A percentile compares a stretch with the other conserved stretches of the same genome.
Evolutionary conservation across 1,140 invertebrate species (phyloP).

Genomic region (Tetramorium alpestre): DNA sequence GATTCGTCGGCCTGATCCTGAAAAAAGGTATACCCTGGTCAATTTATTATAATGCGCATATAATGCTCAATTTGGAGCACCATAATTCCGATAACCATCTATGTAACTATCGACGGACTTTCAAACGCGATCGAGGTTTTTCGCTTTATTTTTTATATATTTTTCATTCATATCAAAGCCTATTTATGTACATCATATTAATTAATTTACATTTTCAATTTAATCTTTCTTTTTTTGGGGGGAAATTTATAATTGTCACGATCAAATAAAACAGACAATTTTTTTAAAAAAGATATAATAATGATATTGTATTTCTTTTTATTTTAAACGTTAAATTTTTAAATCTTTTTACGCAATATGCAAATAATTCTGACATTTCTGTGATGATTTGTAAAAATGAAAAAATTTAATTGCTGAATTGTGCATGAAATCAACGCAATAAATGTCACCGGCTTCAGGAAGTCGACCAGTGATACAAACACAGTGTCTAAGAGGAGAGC

Average conservation of each 20-base stretch:
- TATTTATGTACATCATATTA: slow-evolving; percentile 4
- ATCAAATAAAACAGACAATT: neutral
- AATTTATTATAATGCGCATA: neutral
- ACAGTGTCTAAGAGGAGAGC: slow-evolving; percentile 37
- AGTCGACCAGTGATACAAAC: slow-evolving; percentile 9
- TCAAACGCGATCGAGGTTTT: neutral
- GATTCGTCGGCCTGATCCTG: slow-evolving; percentile 11
- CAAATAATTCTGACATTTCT: neutral
- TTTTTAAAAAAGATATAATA: neutral
- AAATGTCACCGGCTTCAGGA: slow-evolving; percentile 34
- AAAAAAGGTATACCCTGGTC: slow-evolving; percentile 3
- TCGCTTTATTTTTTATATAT: slow-evolving; percentile 11
- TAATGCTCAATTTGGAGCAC: slow-evolving; percentile 12
- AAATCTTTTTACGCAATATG: neutral
- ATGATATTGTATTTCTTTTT: neutral
- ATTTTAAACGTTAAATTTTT: neutral
- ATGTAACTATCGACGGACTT: slow-evolving; percentile 9
- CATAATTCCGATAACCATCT: slow-evolving; percentile 46
- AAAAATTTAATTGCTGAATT: neutral
- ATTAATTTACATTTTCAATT: slow-evolving; percentile 24
- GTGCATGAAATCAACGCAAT: neutral
- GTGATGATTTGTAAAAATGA: neutral
- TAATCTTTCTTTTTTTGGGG: neutral
- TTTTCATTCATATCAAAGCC: neutral
- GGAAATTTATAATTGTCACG: neutral